These are phyloP conservation scores for Troides helena DNA, from an alignment of 2,888 invertebrate genomes.

Conservation along the genomic window DNA sequence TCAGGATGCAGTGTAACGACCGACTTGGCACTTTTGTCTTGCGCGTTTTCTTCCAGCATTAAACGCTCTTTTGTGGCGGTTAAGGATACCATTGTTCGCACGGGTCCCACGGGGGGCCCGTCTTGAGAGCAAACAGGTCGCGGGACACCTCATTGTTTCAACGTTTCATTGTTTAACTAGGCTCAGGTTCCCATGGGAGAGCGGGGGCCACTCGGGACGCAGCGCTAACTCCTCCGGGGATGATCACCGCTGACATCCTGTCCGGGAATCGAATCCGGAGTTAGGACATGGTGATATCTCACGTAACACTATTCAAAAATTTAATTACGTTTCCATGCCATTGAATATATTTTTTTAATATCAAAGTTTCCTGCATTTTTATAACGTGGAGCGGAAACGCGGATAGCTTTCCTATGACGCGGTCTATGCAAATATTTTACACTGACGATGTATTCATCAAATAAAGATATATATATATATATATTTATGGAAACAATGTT, in stretches of 20 bases:
- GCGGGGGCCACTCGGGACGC: slow-evolving; percentile 26
- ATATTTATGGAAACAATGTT: too few relatives aligned
- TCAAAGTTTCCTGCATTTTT: too few relatives aligned
- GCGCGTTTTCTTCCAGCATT: slow-evolving; percentile 51
- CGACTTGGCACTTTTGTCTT: slow-evolving; percentile 38
- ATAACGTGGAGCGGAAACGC: too few relatives aligned
- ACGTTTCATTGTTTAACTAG: slow-evolving; percentile 63
- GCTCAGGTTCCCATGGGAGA: slow-evolving; percentile 61
- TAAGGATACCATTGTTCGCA: slow-evolving; percentile 55
- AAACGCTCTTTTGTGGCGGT: slow-evolving; percentile 52
- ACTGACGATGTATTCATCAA: too few relatives aligned
- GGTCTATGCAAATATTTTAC: too few relatives aligned
- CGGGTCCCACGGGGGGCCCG: slow-evolving; percentile 59
- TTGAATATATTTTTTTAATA: too few relatives aligned
- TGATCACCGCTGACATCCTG: slow-evolving; percentile 10
- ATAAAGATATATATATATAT: too few relatives aligned
- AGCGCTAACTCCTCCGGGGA: slow-evolving; percentile 16
- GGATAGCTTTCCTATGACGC: too few relatives aligned
- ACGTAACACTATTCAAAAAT: too few relatives aligned
- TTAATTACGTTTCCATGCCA: too few relatives aligned
- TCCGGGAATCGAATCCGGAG: slow-evolving; percentile 14
- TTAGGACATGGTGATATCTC: neutral
- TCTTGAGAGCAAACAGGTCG: slow-evolving; percentile 65
- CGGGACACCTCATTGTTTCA: slow-evolving; percentile 57
- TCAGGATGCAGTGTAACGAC: slow-evolving; percentile 13